Base-by-base conservation (phyloP, 2,888 invertebrate species). In the Plusia festucae region DNA sequence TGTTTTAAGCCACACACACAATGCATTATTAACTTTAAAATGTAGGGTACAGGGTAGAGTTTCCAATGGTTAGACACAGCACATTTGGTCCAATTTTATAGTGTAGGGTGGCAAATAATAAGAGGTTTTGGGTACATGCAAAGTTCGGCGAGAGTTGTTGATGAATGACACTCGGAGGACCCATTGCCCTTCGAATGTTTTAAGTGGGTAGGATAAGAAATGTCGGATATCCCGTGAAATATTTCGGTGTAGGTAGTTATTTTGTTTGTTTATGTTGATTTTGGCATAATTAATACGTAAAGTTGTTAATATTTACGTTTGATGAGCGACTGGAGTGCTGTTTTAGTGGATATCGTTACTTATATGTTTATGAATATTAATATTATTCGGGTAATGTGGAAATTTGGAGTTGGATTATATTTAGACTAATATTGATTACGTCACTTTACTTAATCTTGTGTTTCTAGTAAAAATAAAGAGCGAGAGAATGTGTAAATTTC, bases 171-270 rank as follows among this genome's bases (percentile, higher is more conserved):
- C 95, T 95, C 95, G 27, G 86, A 88, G 95, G 95, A 89, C 93
- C 94, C 93, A 95, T 95, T 93, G 95, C 94, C 95, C 95, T 94
- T 94, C 93, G 93, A 90, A 91, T 91, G 93, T 91, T 93, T 93
- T 91, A 94, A 94, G 91, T 91, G 92, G 93, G 92, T 90, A 86
- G 91, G 93, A 95, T 93, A 94, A 94, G 94, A 93, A 94, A 93
- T 89, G 93, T 91, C 90, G 95, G 92, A 92, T 93, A 90, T 87
- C 88, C 85, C 82, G 91, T 93, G 92, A 94, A 93, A 93, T 94
- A 94, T 93, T 88, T 88, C 85, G 79, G 77, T 84, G 83, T 69
- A 69, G 60, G 82, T 82, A 79, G 83, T 82, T 67, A 63, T 72
- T 68, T 69, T 69, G 77, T 78, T 82, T 86, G 84, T 85, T 84